phyloP scores from a whole-genome alignment of 2,113 vertebrate genomes.

The Phylloscopus trochilus region DNA sequence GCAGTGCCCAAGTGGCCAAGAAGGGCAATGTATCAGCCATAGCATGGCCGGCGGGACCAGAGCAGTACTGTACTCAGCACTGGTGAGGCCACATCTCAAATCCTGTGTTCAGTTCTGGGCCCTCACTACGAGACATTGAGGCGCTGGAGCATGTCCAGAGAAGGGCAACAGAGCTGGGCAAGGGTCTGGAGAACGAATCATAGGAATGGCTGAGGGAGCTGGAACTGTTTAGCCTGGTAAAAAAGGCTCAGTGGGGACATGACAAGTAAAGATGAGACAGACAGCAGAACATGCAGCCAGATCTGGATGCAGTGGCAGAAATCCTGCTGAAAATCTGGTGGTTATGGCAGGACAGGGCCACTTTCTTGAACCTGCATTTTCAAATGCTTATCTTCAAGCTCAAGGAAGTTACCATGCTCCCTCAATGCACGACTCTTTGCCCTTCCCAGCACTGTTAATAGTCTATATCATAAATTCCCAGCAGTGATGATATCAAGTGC shows the following conservation, averaged over 20 bases:
- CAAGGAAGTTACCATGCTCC: neutral
- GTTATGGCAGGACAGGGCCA: neutral
- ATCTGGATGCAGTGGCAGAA: neutral
- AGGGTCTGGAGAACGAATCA: neutral
- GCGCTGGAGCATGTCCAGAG: rapidly evolving
- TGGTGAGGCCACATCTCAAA: neutral
- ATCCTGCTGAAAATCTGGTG: neutral
- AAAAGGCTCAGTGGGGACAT: neutral
- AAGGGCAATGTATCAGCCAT: rapidly evolving
- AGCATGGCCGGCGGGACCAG: neutral
- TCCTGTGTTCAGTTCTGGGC: neutral
- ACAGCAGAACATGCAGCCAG: neutral
- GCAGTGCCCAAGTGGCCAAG: neutral
- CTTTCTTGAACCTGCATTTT: neutral
- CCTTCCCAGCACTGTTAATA: neutral
- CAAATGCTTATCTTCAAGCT: neutral
- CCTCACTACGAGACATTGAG: neutral
- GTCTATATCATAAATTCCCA: neutral
- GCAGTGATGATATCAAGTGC: rapidly evolving
- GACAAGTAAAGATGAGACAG: neutral
- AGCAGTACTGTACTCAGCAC: rapidly evolving
- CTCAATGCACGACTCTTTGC: neutral
- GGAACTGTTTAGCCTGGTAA: neutral
- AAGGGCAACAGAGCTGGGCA: neutral
- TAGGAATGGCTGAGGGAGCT: neutral